phyloP scores from a whole-genome alignment of 1,140 invertebrate genomes.

The Capitella teleta region DNA sequence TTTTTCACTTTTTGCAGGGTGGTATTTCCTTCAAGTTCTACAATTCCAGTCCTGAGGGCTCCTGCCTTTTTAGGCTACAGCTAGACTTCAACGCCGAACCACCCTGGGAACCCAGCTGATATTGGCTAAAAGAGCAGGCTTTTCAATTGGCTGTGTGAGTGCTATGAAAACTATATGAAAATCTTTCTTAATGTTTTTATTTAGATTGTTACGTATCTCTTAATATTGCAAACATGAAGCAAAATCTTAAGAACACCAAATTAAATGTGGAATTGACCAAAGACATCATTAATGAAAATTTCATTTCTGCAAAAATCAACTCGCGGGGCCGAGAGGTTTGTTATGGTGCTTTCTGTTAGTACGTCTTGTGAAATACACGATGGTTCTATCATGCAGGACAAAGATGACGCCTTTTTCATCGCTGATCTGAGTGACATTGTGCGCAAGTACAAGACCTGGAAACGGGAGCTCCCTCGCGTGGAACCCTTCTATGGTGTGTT shows the following conservation, averaged over 20 bases:
- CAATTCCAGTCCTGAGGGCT: constrained; percentile 44
- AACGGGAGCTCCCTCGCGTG: constrained; percentile 70
- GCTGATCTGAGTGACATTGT: constrained; percentile 82
- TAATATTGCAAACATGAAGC: too few relatives aligned
- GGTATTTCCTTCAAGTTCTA: too few relatives aligned
- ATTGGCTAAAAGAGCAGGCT: constrained; percentile 33
- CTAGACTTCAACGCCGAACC: constrained; percentile 74
- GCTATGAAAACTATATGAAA: too few relatives aligned
- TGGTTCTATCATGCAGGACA: constrained; percentile 9
- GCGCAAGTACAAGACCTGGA: constrained; percentile 74
- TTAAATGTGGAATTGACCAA: too few relatives aligned
- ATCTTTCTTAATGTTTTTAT: not conserved
- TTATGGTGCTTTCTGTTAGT: too few relatives aligned
- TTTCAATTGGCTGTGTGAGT: constrained; percentile 36
- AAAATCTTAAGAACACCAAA: too few relatives aligned
- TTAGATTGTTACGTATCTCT: constrained; percentile 11
- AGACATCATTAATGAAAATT: too few relatives aligned
- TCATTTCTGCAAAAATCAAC: too few relatives aligned
- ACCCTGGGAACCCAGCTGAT: constrained; percentile 55
- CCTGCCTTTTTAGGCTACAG: constrained; percentile 49
- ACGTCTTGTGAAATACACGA: not conserved
- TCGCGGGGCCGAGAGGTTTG: too few relatives aligned
- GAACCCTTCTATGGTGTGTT: constrained; percentile 79
- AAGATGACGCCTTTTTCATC: constrained; percentile 88
- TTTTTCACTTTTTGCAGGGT: too few relatives aligned